Evolutionary conservation across 2,113 vertebrate species (phyloP).

Genomic region (Chascanopsetta lugubris): DNA sequence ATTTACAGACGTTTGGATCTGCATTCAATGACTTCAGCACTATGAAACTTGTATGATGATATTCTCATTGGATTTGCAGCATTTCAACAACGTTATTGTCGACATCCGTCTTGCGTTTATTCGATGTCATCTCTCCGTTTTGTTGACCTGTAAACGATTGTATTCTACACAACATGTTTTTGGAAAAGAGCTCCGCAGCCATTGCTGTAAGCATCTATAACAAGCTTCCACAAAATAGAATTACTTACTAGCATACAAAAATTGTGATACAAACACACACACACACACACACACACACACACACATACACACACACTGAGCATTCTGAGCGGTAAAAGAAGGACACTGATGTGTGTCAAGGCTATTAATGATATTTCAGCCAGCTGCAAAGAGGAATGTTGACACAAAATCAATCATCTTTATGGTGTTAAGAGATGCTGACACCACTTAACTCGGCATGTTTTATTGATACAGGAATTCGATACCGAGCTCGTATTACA

Average conservation of each 20-base stretch:
- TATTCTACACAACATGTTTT: too few relatives aligned
- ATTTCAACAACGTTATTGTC: not conserved
- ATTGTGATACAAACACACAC: not conserved
- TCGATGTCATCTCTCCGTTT: too few relatives aligned
- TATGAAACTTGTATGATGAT: not conserved
- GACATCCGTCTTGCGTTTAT: too few relatives aligned
- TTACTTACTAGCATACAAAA: too few relatives aligned
- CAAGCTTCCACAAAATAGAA: not conserved
- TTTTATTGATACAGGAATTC: not conserved
- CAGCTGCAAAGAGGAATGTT: not conserved
- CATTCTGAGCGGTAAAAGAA: too few relatives aligned
- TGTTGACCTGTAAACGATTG: too few relatives aligned
- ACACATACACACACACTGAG: too few relatives aligned
- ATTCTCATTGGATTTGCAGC: not conserved
- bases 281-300: too few relatives aligned
- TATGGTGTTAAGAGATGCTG: slow-evolving; percentile 2
- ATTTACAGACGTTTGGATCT: not conserved
- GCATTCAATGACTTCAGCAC: not conserved
- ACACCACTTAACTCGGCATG: not conserved
- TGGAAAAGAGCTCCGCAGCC: not conserved
- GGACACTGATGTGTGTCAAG: not conserved
- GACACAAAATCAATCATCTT: not conserved
- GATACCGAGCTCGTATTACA: not conserved
- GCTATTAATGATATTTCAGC: not conserved
- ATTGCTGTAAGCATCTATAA: not conserved